Conservation (phyloP, 2,113 vertebrate genomes). For the Falcunculus frontatus region DNA sequence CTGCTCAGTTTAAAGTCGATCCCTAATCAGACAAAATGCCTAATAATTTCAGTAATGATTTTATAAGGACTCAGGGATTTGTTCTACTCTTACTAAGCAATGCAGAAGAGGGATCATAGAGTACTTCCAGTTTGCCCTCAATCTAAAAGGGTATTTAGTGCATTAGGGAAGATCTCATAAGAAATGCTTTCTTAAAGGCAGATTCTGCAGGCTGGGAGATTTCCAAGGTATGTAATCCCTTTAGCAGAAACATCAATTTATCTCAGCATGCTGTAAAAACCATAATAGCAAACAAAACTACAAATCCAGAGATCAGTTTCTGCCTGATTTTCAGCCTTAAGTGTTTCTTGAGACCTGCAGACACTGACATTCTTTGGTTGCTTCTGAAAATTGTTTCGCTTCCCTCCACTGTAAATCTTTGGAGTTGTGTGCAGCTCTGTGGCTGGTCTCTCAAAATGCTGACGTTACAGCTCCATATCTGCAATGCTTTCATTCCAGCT, state of each 20-base stretch:
- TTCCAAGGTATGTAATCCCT: conserved; percentile 23
- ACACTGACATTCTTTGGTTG: not conserved
- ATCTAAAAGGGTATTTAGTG: not conserved
- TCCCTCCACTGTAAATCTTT: not conserved
- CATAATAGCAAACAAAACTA: conserved; percentile 41
- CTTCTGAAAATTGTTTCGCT: not conserved
- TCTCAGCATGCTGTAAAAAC: conserved; percentile 48
- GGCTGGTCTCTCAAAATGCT: not conserved
- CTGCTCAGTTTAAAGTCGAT: not conserved
- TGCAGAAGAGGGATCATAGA: not conserved
- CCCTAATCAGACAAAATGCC: not conserved
- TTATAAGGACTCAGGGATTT: not conserved
- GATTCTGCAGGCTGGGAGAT: not conserved
- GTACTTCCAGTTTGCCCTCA: not conserved
- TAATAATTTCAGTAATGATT: conserved; percentile 43
- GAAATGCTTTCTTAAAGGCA: conserved; percentile 25
- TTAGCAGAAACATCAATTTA: conserved; percentile 49
- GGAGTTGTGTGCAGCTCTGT: not conserved
- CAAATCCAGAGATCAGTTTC: conserved; percentile 28
- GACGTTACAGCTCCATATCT: not conserved
- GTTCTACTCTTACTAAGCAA: not conserved
- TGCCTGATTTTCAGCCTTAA: not conserved
- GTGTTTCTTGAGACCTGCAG: not conserved
- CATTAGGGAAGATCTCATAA: not conserved
- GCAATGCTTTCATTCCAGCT: not conserved